These are phyloP conservation scores for Pogoniulus pusillus DNA, from an alignment of 2,797 vertebrate genomes.

Conservation along the genomic window DNA sequence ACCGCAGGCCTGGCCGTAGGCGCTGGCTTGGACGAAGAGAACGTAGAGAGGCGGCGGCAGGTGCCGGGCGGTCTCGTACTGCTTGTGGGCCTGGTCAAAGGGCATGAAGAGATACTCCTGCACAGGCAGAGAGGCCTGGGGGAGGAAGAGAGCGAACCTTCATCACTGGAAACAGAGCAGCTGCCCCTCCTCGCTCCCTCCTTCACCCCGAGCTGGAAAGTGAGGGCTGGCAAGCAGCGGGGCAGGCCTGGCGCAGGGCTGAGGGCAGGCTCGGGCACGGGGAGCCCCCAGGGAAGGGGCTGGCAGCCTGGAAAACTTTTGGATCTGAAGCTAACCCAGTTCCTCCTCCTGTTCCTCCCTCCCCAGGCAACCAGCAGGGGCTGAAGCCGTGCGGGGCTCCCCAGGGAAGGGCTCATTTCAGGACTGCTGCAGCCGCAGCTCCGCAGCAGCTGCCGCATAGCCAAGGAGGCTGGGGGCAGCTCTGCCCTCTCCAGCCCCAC, in stretches of 20 bases:
- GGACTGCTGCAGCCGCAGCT: background rate
- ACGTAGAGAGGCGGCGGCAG: constrained; percentile 95
- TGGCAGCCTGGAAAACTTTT: background rate
- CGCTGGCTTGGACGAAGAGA: constrained; percentile 93
- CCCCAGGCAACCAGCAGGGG: background rate
- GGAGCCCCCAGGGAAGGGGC: background rate
- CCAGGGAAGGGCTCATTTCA: constrained; percentile 16
- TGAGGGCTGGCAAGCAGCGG: accelerated
- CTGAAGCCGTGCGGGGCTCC: background rate
- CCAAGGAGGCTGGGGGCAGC: background rate
- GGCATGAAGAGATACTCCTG: constrained; percentile 97
- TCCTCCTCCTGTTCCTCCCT: constrained; percentile 17
- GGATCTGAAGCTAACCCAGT: constrained; percentile 36
- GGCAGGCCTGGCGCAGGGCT: accelerated
- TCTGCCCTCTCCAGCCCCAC: background rate
- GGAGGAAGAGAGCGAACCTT: background rate
- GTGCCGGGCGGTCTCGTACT: constrained; percentile 90
- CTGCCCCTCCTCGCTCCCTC: accelerated
- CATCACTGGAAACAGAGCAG: background rate
- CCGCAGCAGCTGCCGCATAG: background rate
- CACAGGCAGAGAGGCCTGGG: constrained; percentile 94
- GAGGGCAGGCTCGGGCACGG: accelerated
- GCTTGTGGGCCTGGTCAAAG: constrained; percentile 93
- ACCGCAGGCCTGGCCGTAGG: constrained; percentile 97
- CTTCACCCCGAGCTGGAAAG: accelerated